A percentile compares a stretch with the other conserved stretches of the same genome.
Evolutionary conservation across 2,888 invertebrate species (phyloP).

Genomic region (Ochropleura plecta): DNA sequence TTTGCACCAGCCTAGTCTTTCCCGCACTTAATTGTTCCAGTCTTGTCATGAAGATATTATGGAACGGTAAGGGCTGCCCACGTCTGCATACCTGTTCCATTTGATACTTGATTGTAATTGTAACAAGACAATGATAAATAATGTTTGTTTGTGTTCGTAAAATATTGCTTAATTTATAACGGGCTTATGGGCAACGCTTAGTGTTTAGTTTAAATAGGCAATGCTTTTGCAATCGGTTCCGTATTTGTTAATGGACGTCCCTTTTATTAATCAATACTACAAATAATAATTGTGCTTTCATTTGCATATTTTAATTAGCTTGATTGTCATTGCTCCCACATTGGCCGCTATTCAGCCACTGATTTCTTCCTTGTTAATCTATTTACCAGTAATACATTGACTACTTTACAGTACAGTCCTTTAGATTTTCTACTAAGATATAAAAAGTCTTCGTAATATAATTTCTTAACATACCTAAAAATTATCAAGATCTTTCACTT

Average conservation of each 20-base stretch:
- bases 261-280: neutral
- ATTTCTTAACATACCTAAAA: neutral
- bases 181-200: neutral
- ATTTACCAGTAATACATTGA: neutral
- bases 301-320: neutral
- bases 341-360: neutral
- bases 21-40: conserved; percentile 49
- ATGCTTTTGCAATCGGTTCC: neutral
- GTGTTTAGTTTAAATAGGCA: neutral
- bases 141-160: conserved; percentile 44
- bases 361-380: neutral
- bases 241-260: neutral
- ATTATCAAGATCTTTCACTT: neutral
- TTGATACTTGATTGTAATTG: conserved; percentile 54
- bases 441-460: neutral
- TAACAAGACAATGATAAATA: conserved; percentile 58
- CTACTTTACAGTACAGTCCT: neutral
- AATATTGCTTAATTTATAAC: conserved; percentile 38
- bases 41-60: conserved; percentile 55
- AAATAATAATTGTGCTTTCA: neutral
- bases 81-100: conserved; percentile 51
- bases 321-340: neutral
- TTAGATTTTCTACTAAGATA: neutral
- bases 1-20: conserved; percentile 46
- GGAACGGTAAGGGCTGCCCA: conserved; percentile 60